Conservation (phyloP, 2,888 invertebrate genomes). For the Chrysomela aeneicollis region DNA sequence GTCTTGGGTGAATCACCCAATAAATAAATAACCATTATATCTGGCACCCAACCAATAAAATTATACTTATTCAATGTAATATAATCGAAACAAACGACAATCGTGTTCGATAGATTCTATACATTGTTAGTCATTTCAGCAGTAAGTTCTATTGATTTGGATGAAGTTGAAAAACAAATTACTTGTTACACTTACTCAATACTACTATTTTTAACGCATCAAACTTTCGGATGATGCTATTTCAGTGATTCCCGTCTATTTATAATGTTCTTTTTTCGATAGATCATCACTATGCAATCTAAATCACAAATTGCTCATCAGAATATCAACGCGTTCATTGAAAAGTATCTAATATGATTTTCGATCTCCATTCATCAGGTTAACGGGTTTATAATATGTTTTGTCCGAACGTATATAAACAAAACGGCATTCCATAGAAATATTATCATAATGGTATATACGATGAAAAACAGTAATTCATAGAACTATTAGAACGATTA, state of each 20-base stretch:
- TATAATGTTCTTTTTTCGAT: slow-evolving; percentile 20
- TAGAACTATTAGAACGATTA: too few species aligned
- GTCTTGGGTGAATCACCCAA: too few species aligned
- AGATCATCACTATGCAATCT: neutral
- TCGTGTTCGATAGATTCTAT: neutral
- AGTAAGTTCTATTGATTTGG: neutral
- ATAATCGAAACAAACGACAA: too few species aligned
- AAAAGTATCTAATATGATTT: neutral
- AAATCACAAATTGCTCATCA: neutral
- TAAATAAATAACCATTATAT: too few species aligned
- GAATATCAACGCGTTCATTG: neutral
- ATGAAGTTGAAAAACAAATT: neutral
- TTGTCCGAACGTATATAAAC: too few species aligned
- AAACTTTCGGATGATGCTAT: slow-evolving; percentile 34
- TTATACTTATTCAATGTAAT: too few species aligned
- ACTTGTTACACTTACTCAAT: neutral
- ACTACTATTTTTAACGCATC: slow-evolving; percentile 18
- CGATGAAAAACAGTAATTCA: too few species aligned
- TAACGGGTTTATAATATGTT: too few species aligned
- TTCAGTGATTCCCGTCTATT: slow-evolving; percentile 28
- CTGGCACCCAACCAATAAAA: too few species aligned
- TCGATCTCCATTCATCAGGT: too few species aligned
- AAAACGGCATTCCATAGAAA: too few species aligned
- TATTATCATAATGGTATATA: too few species aligned
- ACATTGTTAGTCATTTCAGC: neutral